Conservation (phyloP, 2,888 invertebrate species). For the Euzetes globulus region DNA sequence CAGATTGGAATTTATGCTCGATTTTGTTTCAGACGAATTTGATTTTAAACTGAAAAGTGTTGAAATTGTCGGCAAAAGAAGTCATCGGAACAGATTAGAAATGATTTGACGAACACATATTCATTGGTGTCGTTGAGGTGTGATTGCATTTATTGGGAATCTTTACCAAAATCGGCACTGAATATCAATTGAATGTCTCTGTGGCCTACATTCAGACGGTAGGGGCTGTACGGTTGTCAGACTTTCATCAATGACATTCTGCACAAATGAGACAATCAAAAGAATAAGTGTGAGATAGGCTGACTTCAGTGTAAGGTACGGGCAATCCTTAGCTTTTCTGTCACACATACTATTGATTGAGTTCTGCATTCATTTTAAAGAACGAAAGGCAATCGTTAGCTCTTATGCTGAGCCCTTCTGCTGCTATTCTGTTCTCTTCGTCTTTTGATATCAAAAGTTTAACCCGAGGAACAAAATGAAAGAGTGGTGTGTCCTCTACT, state of each 20-base stretch:
- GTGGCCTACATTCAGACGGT: slow-evolving; percentile 20
- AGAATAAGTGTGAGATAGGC: slow-evolving; percentile 13
- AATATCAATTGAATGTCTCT: neutral
- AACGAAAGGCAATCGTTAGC: neutral
- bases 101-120: neutral
- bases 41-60: neutral
- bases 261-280: neutral
- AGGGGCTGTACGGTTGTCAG: slow-evolving; percentile 28
- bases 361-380: neutral
- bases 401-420: slow-evolving; percentile 9
- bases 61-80: too few species aligned
- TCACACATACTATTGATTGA: neutral
- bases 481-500: slow-evolving; percentile 1
- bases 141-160: neutral
- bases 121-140: neutral
- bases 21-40: neutral
- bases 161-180: neutral
- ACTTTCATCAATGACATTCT: slow-evolving; percentile 22
- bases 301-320: neutral
- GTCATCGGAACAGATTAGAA: neutral
- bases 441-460: slow-evolving; percentile 19
- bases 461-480: neutral
- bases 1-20: neutral
- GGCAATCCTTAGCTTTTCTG: slow-evolving; percentile 8
- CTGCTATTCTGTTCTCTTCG: neutral